Evolutionary conservation across 1,140 invertebrate species (phyloP).

Genomic region (Chrysomallon squamiferum): DNA sequence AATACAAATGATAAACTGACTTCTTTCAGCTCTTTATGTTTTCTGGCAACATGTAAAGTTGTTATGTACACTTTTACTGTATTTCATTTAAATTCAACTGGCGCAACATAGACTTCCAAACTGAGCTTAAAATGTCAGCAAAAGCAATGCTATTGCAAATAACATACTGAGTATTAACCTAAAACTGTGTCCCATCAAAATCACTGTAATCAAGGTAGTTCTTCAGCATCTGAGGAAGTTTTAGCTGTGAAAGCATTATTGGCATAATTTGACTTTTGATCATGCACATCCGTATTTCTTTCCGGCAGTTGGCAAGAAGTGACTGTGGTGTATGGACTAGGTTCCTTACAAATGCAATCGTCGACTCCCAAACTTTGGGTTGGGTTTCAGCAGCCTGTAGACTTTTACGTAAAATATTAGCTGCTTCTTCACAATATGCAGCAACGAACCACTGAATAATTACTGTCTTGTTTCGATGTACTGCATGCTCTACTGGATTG

Average conservation of each 20-base stretch:
- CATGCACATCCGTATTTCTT: conserved; percentile 25
- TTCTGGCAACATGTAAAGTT: too few relatives aligned
- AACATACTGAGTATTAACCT: background rate
- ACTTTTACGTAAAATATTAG: conserved; percentile 32
- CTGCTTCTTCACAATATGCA: conserved; percentile 44
- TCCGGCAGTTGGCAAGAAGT: conserved; percentile 40
- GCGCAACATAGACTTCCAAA: too few relatives aligned
- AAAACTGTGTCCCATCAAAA: conserved; percentile 16
- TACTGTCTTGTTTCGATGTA: conserved; percentile 40
- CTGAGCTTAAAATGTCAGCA: too few relatives aligned
- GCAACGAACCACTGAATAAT: conserved; percentile 43
- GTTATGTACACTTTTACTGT: too few relatives aligned
- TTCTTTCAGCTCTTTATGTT: too few relatives aligned
- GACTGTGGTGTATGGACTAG: conserved; percentile 27
- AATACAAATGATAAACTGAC: too few relatives aligned
- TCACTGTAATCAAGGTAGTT: conserved; percentile 45
- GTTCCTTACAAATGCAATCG: conserved; percentile 14
- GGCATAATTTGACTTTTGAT: conserved; percentile 18
- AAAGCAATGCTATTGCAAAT: too few relatives aligned
- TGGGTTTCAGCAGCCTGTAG: conserved; percentile 13
- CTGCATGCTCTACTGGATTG: conserved; percentile 43
- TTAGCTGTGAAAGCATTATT: conserved; percentile 32
- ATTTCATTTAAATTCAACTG: too few relatives aligned
- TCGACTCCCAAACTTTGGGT: conserved; percentile 6
- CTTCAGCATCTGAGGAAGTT: conserved; percentile 38